Conservation (phyloP, 2,888 invertebrate genomes). For the Phragmatobia fuliginosa region DNA sequence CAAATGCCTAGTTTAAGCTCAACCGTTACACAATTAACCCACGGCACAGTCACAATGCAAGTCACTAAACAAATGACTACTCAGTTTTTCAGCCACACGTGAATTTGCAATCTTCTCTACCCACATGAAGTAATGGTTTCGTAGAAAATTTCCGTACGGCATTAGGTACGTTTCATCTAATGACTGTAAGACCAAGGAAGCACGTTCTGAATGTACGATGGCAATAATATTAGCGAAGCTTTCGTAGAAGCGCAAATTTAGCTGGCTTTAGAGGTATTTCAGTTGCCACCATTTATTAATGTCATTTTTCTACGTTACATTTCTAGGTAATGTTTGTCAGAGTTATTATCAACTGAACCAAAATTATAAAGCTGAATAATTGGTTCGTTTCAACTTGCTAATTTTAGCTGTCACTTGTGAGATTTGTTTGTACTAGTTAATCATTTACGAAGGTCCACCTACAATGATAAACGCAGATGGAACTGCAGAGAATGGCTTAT, state of each 20-base stretch:
- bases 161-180: constrained; percentile 50
- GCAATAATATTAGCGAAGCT: constrained; percentile 24
- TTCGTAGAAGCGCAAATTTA: constrained; percentile 29
- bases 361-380: not conserved
- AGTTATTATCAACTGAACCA: not conserved
- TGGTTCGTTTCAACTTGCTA: not conserved
- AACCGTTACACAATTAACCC: constrained; percentile 60
- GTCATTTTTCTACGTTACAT: not conserved
- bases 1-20: constrained; percentile 20
- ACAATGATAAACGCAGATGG: not conserved
- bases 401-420: not conserved
- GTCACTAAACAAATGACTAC: constrained; percentile 79
- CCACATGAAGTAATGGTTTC: constrained; percentile 57
- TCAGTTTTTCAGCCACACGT: constrained; percentile 65
- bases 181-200: constrained; percentile 46
- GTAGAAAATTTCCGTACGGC: constrained; percentile 49
- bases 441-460: not conserved
- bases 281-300: constrained; percentile 3
- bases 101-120: constrained; percentile 58
- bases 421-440: not conserved
- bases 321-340: not conserved
- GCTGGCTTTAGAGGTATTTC: constrained; percentile 16
- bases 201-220: constrained; percentile 40
- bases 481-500: not conserved
- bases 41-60: constrained; percentile 66